Percentiles rank a stretch among this genome's conserved stretches.
Evolutionary conservation across 2,888 invertebrate species (phyloP).

Genomic region (Siphlonurus alternatus): DNA sequence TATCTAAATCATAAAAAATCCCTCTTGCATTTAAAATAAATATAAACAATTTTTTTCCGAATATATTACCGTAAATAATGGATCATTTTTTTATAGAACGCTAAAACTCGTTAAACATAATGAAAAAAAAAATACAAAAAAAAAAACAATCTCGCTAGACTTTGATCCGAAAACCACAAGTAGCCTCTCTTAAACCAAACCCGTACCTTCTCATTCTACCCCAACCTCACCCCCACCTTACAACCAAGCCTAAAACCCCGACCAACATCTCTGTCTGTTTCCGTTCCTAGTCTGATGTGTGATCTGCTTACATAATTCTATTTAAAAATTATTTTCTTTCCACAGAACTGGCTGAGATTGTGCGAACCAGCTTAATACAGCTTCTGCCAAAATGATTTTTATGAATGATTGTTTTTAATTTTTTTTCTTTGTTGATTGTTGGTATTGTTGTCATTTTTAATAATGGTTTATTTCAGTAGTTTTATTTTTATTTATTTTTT

Average conservation of each 20-base stretch:
- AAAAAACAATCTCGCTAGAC: not conserved
- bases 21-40: not conserved
- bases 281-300: not conserved
- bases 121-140: not conserved
- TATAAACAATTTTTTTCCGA: not conserved
- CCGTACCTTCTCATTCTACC: not conserved
- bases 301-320: not conserved
- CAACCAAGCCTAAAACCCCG: not conserved
- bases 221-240: not conserved
- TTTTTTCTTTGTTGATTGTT: too few species aligned
- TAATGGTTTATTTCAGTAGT: too few species aligned
- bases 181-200: not conserved
- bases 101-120: not conserved
- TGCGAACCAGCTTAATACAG: not conserved
- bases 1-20: not conserved
- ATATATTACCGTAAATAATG: not conserved
- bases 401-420: not conserved
- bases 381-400: not conserved
- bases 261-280: not conserved
- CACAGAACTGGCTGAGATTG: not conserved
- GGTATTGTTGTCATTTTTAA: too few species aligned
- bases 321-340: not conserved
- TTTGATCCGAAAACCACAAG: not conserved
- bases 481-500: too few species aligned
- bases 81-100: too few species aligned